These are phyloP conservation scores for Macquaria australasica DNA, from an alignment of 2,113 vertebrate genomes.

Conservation along the genomic window DNA sequence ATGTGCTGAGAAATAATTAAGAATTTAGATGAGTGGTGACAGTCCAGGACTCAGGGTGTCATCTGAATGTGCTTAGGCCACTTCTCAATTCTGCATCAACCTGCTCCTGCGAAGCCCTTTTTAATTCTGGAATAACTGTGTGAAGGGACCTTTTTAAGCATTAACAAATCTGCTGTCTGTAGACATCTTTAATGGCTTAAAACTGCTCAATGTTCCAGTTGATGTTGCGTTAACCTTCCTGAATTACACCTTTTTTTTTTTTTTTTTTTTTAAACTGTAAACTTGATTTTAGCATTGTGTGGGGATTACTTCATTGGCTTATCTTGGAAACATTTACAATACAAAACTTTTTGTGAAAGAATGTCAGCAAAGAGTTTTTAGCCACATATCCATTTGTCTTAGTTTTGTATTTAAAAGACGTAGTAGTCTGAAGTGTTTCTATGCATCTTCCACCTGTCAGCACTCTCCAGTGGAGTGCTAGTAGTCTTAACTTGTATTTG, in stretches of 20 bases:
- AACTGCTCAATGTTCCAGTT: not conserved
- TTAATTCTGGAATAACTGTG: constrained; percentile 20
- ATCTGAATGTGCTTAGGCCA: constrained; percentile 20
- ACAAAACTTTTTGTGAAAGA: constrained; percentile 26
- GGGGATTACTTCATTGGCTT: not conserved
- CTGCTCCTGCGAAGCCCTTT: constrained; percentile 30
- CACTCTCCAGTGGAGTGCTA: not conserved
- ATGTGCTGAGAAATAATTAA: constrained; percentile 18
- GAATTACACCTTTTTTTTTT: constrained; percentile 9
- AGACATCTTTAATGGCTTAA: not conserved
- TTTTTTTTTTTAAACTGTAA: not conserved
- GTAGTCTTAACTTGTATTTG: constrained; percentile 25
- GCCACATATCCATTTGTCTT: constrained; percentile 28
- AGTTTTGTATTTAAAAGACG: constrained; percentile 49
- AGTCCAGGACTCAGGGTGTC: constrained; percentile 37
- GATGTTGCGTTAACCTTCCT: not conserved
- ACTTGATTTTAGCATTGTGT: constrained; percentile 17
- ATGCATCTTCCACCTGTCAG: constrained; percentile 12
- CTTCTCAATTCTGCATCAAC: constrained; percentile 17
- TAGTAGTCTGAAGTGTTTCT: constrained; percentile 14
- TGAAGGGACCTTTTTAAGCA: constrained; percentile 50
- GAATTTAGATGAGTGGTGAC: constrained; percentile 34
- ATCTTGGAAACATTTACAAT: constrained; percentile 12
- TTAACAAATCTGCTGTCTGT: constrained; percentile 20
- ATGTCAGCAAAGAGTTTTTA: constrained; percentile 37